Base-by-base conservation (phyloP, 2,797 vertebrate genomes). In the Poeciliopsis infans region DNA sequence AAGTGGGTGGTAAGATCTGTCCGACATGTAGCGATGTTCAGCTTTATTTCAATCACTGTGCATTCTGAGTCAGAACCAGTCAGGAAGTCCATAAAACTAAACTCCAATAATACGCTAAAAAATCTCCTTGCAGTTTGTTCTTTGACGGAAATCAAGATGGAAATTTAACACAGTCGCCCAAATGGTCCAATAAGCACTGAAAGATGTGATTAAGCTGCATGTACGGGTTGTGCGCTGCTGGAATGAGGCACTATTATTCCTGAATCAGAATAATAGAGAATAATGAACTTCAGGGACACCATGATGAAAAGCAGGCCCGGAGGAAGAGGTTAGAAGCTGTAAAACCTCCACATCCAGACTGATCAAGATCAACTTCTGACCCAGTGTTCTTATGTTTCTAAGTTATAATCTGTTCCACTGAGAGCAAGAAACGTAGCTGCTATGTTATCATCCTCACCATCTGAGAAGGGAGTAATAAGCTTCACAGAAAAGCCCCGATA, bases 1-100 rank as follows among this genome's bases (percentile, higher is more conserved):
- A 61, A 39, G 66, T 66, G 49, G 49, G 61, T 53, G 68, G 76
- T 71, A 25, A 70, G 66, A 57, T 57, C 25, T 55, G 76, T 70
- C 76, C 71, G 66, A 71, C 43, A 31, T 45, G 41, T 43, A 70
- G 68, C 12, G 41, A 45, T 70, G 23, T 43, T 53, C 47, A 77
- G 61, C 49, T 77, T 69, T 69, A 69, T 69, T 55, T 70, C 66
- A 3, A 43, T 73, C 4, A 43, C 39, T 43, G 11, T 25, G 15
- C 12, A 70, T 70, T 70, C 12, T 45, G 68, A 70, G 41, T 45
- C 68, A 46, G 68, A 70, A 70, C 41, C 15, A n/a, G 41, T 70
- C 68, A 45, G 68, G 39, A 69, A 69, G 39, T 43, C 39, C 39
- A 41, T 70, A 70, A n/a, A 70, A 28, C 43, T 46, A 28, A 28